Conservation (phyloP, 2,888 invertebrate genomes). For the Mongoloraphidia duomilia region DNA sequence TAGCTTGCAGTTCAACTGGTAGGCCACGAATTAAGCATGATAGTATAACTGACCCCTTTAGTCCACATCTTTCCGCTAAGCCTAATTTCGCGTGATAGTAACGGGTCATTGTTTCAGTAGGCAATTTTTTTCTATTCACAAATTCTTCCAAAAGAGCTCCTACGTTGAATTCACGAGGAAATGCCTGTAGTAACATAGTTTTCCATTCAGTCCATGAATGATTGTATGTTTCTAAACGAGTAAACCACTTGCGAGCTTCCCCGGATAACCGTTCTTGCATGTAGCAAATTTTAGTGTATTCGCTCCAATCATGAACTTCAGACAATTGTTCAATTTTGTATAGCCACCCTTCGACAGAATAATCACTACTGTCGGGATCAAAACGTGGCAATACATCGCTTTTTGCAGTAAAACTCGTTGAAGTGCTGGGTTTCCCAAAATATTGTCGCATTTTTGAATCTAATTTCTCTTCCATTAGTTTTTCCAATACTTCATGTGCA, state of each 20-base stretch:
- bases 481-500: too few relatives aligned
- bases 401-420: too few relatives aligned
- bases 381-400: constrained; percentile 12
- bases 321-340: constrained; percentile 13
- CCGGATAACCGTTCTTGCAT: too few relatives aligned
- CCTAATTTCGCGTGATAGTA: constrained; percentile 19
- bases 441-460: too few relatives aligned
- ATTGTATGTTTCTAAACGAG: constrained; percentile 11
- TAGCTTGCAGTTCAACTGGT: too few relatives aligned
- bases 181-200: constrained; percentile 11
- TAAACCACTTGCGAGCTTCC: background rate
- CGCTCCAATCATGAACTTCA: constrained; percentile 13
- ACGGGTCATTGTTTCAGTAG: constrained; percentile 19
- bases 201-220: constrained; percentile 20
- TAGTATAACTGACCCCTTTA: constrained; percentile 12
- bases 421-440: too few relatives aligned
- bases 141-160: constrained; percentile 16
- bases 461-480: too few relatives aligned
- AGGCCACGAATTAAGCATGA: constrained; percentile 14
- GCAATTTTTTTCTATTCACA: constrained; percentile 15
- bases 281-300: constrained; percentile 10
- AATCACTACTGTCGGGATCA: constrained; percentile 12
- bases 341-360: constrained; percentile 13
- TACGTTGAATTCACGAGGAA: constrained; percentile 12
- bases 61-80: constrained; percentile 12